Evolutionary conservation across 2,113 vertebrate genomes (phyloP), one percentile per base, ranked within the genome.

Genomic region (Anarhynchus alexandrinus): DNA sequence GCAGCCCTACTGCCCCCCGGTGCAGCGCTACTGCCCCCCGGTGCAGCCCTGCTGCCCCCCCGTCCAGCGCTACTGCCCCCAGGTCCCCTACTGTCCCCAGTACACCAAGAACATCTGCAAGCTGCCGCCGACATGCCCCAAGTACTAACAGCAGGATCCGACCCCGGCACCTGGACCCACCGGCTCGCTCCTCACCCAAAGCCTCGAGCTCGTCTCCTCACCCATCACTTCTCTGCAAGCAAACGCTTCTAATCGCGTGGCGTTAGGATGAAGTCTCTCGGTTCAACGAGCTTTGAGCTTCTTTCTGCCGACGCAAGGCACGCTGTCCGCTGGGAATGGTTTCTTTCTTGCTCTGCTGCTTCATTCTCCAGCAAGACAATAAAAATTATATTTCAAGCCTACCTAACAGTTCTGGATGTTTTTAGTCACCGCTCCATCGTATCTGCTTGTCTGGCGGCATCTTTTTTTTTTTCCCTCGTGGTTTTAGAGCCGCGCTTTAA

Each of bases 121-220:
- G 27, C 54, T 90, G 14, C 83, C 83, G 0, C 74, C 83, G 0
- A 22, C 17, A 0, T 94, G 30, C 20, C 38, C 51, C 76, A 96
- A 70, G 18, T 82, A 47, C 32, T 38, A 82, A 13, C 7, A 15
- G 29, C 17, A 32, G 9, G 62, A 65, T 65, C 40, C 6, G 27
- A 7, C 29, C 19, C 27, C 0, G 0, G 25, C 34, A 12, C 6
- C 3, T 3, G 25, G 61, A 85, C 7, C 38, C 43, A 1, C 14
- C 1, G 0, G 13, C 12, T 52, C 1, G 0, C 16, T 70, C 27
- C 55, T 67, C 4, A 0, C 18, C 55, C 13, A 0, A 27, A 27
- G 20, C 32, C 45, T 72, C 5, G 1, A 22, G 23, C 16, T 82
- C 5, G 0, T 23, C 71, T 29, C 34, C 3, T 27, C 6, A 9